Evolutionary conservation across 2,797 vertebrate species (phyloP).

Genomic region (Parauchenoglanis punctatus): DNA sequence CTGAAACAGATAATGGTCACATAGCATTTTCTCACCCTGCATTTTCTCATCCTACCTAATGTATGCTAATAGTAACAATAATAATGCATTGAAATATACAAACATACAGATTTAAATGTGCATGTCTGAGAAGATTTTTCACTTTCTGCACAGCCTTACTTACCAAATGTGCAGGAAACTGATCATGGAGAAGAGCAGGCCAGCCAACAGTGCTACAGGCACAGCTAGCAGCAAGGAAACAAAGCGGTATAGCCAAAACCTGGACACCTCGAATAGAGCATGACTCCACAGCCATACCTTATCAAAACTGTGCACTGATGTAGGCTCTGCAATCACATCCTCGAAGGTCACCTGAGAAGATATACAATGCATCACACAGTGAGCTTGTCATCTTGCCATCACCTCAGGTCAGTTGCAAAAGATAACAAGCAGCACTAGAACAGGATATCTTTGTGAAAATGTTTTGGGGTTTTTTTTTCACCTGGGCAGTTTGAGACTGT

Average conservation of each 20-base stretch:
- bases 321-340: slow-evolving; percentile 68
- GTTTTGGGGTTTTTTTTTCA: neutral
- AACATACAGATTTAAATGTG: neutral
- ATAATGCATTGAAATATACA: neutral
- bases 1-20: neutral
- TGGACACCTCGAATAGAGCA: slow-evolving; percentile 68
- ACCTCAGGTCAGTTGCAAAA: neutral
- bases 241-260: slow-evolving; percentile 65
- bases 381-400: neutral
- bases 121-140: neutral
- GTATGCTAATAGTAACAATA: neutral
- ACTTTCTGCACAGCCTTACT: neutral
- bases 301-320: slow-evolving; percentile 65
- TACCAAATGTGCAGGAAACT: slow-evolving; percentile 66
- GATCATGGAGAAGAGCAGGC: slow-evolving; percentile 65
- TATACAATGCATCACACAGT: neutral
- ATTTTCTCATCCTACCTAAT: neutral
- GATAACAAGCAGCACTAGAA: neutral
- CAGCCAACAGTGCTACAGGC: slow-evolving; percentile 62
- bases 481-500: neutral
- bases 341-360: slow-evolving; percentile 67
- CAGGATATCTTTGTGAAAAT: neutral
- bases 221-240: slow-evolving; percentile 65
- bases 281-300: slow-evolving; percentile 69
- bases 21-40: neutral